Evolutionary conservation across 2,113 vertebrate species (phyloP), one percentile per base, ranked within the genome.

Genomic region (Pogonocichla stellata): DNA sequence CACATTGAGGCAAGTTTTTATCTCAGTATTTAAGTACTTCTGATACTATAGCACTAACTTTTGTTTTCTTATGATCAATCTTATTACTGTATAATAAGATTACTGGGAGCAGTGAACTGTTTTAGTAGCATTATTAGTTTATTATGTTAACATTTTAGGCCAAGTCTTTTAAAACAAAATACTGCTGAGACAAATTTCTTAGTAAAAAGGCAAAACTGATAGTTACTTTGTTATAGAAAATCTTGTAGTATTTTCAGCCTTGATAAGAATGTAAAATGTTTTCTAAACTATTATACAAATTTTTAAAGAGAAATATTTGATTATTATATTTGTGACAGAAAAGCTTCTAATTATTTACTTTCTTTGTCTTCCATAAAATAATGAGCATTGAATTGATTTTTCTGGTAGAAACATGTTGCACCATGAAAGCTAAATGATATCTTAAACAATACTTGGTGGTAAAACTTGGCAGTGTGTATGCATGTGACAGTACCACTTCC

Each of bases 121-220:
- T 88, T 93, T 67, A 84, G 47, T 67, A 83, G 47, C 66, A 94
- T 93, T 97, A 93, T 94, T 97, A 17, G 24, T 90, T 95, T 95
- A 86, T 57, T 65, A 75, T 60, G 26, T 92, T 96, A 94, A 93
- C 60, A 89, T 95, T 97, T 94, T 92, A 88, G 56, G 62, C 54
- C 70, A 91, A 90, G 31, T 93, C 38, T 97, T 92, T 77, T 95
- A 91, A 81, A 84, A 81, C 91, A 96, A 97, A 96, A 91, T 94
- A 75, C 74, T 71, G 56, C 93, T 95, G 91, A 96, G 97, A 90
- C 43, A 92, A 97, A 89, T 92, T 85, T 70, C 67, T 97, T 93
- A 86, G 15, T 66, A 69, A 58, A 95, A 96, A 94, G 64, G 61
- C 40, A 92, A 96, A 97, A 89, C 36, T 72, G 26, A 77, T 66